Base-by-base conservation (phyloP, 2,797 vertebrate genomes). In the Chelon labrosus region DNA sequence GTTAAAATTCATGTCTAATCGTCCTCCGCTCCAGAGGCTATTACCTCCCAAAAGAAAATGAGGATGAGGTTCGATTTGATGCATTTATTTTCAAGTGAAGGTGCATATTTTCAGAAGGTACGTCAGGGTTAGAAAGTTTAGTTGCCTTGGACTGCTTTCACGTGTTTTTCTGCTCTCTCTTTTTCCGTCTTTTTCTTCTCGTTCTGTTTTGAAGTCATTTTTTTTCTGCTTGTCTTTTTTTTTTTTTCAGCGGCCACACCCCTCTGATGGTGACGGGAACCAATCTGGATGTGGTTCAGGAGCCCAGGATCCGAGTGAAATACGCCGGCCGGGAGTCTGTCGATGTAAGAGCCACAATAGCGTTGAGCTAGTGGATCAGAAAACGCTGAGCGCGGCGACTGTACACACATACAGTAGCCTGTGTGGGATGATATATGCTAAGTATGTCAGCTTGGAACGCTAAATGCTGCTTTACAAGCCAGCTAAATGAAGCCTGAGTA, bases 271-370 rank as follows among this genome's bases (percentile, higher is more conserved):
- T 99, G 92, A 97, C 94, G 0, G 98, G 98, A 79, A 97, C 97
- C 90, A 99, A 99, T 75, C 93, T 99, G 92, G 98, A 99, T n/a
- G 95, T 98, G 88, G 95, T 99, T 77, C 98, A 99, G 86, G 97
- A 99, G 89, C 98, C 98, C 0, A 92, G 96, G 89, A 96, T 99
- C 82, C 95, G 98, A 1, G 95, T 98, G 89, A 98, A 97, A 89
- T 95, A 98, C 65, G 96, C 96, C 0, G 97, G 97, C 77, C 95
- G 94, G n/a, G 98, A 99, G 90, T 97, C 97, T 3, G 94, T 98
- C 84, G 98, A 99, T 0, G 98, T 99, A 92, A 96, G 98, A 96
- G 80, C 47, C 35, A 3, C 20, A n/a, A 10, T 47, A 3, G 17
- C 17, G 2, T 8, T 1, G 41, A 38, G 14, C 42, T n/a, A 6